Base-by-base conservation (phyloP, 2,888 invertebrate species). In the Zele albiditarsus region DNA sequence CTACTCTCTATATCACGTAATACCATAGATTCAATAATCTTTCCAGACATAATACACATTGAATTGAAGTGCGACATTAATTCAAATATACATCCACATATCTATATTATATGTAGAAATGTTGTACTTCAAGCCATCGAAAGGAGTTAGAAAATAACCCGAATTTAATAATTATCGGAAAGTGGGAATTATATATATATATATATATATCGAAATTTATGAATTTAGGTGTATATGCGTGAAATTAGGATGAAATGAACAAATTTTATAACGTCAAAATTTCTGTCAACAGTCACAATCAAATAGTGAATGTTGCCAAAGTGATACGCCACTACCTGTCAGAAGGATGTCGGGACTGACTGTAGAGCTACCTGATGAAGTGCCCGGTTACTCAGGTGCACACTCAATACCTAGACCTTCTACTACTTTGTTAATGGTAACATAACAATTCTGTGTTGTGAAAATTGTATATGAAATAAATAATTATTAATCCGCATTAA, bases 291-390 rank as follows among this genome's bases (percentile, higher is more conserved):
- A 82, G 71, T 79, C 82, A 60, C 84, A 82, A 75, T 58, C 78
- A 76, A 81, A 78, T 72, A 81, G 67, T 71, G 82, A 83, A 67
- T 73, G 62, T 42, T 67, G 28, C 62, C 75, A 67, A 33, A 27
- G 53, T 66, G 78, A 79, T 77, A 23, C 81, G 28, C 79, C 82
- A 4, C 69, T 71, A 16, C 80, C 78, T 6, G 80, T 72, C 10
- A 80, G 79, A 65, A 80, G 79, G 65, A 70, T 84, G 77, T 81
- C 83, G 65, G 73, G 81, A 0, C 76, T 84, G 66, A 84, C 82
- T 4, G 83, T 84, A 31, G 80, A 83, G 65, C 71, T 84, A 65
- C 82, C 85, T 5, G 78, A 70, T 46, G 81, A 82, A 68, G 79
- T 80, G 46, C 80, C 82, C 0, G 81, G 81, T 53, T 80, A 82